Evolutionary conservation across 1,140 invertebrate genomes (phyloP), one percentile per base, ranked within the genome.

Genomic region (Zaprionus taronus): DNA sequence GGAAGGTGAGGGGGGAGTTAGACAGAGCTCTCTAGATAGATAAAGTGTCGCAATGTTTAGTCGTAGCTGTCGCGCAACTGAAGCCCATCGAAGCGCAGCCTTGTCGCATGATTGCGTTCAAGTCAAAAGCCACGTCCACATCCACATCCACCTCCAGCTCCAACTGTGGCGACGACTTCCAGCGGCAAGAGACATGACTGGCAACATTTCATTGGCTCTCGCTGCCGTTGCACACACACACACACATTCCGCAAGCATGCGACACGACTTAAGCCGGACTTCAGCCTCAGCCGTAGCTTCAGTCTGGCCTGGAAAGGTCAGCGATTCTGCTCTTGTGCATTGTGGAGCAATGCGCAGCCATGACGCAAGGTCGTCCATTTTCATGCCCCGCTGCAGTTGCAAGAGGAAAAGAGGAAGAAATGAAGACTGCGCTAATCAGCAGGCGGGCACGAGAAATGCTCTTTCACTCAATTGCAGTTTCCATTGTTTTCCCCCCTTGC

Each of bases 11-110:
- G 17, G 17, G 47, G 55, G 5, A 31, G 15, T n/a, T 44, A 7
- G 15, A 7, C n/a, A 15, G 66, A 79, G 79, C 79, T 67, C 76
- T 64, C 71, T 41, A 55, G 47, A 61, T 72, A 44, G 64, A 36
- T 75, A 62, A 89, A 83, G 84, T 87, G 84, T 87, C 78, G 81
- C 83, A 89, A 87, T 79, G 24, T 17, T 72, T 55, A 65, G 68
- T 72, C 55, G 60, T 56, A 62, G 69, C 69, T 71, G 77, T 76
- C 56, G 60, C 61, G 58, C 53, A 76, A 20, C 67, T 78, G 60
- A 69, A 72, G 79, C 73, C 55, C 78, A 87, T 53, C 74, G 65
- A 87, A 83, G 83, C 83, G 83, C 80, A 62, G 77, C 77, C 62
- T 77, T 72, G 62, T 31, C 74, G 84, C 81, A 84, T 81, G 74